Percentiles rank a stretch among this genome's conserved stretches.
Evolutionary conservation across 2,888 invertebrate genomes (phyloP).

Genomic region (Ephialtes manifestator): DNA sequence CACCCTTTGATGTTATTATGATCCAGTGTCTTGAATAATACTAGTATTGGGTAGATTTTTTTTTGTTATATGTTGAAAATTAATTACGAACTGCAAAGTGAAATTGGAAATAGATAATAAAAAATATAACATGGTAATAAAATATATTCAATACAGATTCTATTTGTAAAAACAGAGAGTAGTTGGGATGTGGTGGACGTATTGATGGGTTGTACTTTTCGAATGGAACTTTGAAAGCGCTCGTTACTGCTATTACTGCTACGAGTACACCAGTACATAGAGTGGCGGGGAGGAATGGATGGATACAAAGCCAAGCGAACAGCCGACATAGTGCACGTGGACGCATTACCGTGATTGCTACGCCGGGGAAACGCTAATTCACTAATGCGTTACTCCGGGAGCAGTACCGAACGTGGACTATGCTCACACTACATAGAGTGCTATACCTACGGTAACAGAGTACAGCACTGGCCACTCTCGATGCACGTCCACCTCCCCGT

Average conservation of each 20-base stretch:
- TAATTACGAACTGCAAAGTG: neutral
- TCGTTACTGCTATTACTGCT: conserved; percentile 29
- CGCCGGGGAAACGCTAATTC: conserved; percentile 82
- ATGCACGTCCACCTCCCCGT: conserved; percentile 18
- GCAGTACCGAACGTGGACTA: conserved; percentile 55
- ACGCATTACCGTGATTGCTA: conserved; percentile 84
- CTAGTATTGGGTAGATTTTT: neutral
- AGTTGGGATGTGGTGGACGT: neutral
- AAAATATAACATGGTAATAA: neutral
- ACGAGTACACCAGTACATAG: conserved; percentile 30
- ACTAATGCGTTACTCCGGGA: conserved; percentile 81
- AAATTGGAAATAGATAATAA: neutral
- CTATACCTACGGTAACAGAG: conserved; percentile 15
- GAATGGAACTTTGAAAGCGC: conserved; percentile 13
- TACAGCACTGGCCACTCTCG: conserved; percentile 19
- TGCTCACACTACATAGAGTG: conserved; percentile 15
- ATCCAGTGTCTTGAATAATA: too few relatives aligned
- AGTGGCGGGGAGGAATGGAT: conserved; percentile 17
- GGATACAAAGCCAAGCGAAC: conserved; percentile 52
- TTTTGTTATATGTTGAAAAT: too few relatives aligned
- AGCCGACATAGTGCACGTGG: conserved; percentile 56
- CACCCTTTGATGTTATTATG: too few relatives aligned
- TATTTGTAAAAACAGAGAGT: neutral
- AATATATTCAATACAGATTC: neutral
- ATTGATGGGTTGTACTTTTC: conserved; percentile 4